Evolutionary conservation across 2,888 invertebrate genomes (phyloP).

Genomic region (Ichneumoninae sp.): DNA sequence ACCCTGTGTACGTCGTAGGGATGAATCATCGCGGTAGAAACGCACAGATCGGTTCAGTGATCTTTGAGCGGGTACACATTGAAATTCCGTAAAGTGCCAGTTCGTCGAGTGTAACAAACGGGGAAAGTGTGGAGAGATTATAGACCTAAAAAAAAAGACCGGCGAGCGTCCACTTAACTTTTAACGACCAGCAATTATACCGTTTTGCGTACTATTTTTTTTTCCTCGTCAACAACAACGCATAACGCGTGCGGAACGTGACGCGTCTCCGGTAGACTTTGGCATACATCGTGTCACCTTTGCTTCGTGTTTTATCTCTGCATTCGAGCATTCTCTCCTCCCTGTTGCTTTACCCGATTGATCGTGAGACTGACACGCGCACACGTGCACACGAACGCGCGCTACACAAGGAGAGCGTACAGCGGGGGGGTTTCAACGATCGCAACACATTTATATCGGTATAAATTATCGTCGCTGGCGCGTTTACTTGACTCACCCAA

Average conservation of each 20-base stretch:
- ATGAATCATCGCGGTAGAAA: constrained; percentile 10
- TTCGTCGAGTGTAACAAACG: constrained; percentile 1
- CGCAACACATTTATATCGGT: constrained; percentile 21
- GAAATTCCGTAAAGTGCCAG: not conserved
- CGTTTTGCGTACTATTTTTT: constrained; percentile 6
- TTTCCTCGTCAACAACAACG: not conserved
- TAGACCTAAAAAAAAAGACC: not conserved
- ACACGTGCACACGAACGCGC: not conserved
- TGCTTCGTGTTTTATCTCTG: not conserved
- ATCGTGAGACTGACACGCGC: constrained; percentile 1
- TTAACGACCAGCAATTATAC: constrained; percentile 5
- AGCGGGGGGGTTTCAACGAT: not conserved
- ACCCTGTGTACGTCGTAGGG: not conserved
- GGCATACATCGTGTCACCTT: constrained; percentile 10
- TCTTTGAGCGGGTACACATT: not conserved
- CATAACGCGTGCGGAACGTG: not conserved
- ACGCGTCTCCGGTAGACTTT: constrained; percentile 7
- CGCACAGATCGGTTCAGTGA: not conserved
- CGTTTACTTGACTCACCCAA: constrained; percentile 45
- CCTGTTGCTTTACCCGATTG: constrained; percentile 18
- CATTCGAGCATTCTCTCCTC: not conserved
- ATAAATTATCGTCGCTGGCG: constrained; percentile 35
- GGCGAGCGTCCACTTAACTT: constrained; percentile 1
- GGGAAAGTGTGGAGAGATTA: not conserved
- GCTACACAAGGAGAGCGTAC: not conserved